A percentile compares a stretch with the other conserved stretches of the same genome.
Evolutionary conservation across 2,113 vertebrate species (phyloP).

Genomic region (Apteryx mantelli): DNA sequence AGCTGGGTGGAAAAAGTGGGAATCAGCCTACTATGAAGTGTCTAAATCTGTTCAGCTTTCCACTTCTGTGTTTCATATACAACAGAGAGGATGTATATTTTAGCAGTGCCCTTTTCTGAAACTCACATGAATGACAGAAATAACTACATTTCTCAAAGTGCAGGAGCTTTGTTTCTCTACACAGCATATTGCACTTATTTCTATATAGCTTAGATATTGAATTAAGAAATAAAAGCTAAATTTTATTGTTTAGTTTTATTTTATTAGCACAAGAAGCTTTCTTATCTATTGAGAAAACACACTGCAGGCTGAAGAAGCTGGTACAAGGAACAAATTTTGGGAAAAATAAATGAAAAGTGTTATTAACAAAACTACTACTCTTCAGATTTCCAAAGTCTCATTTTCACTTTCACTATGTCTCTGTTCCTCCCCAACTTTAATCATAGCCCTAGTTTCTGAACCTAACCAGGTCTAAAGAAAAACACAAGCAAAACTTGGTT

Average conservation of each 20-base stretch:
- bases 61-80: neutral
- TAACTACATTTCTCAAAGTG: neutral
- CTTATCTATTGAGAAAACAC: neutral
- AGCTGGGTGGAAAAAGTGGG: neutral
- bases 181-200: neutral
- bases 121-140: neutral
- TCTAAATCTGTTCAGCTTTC: neutral
- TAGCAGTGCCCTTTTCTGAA: neutral
- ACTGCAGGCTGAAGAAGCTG: neutral
- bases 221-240: neutral
- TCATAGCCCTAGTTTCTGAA: neutral
- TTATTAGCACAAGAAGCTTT: constrained; percentile 19
- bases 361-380: neutral
- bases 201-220: neutral
- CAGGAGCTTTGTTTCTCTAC: neutral
- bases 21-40: neutral
- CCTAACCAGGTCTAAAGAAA: neutral
- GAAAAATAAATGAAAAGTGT: neutral
- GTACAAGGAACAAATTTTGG: neutral
- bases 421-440: neutral
- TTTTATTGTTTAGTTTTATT: neutral
- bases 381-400: neutral
- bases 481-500: neutral
- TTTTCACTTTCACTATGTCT: neutral
- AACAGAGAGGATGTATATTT: neutral